A percentile compares a stretch with the other conserved stretches of the same genome.
These are phyloP conservation scores for Stenoptilia bipunctidactyla DNA, from an alignment of 2,888 invertebrate genomes.

Conservation along the genomic window DNA sequence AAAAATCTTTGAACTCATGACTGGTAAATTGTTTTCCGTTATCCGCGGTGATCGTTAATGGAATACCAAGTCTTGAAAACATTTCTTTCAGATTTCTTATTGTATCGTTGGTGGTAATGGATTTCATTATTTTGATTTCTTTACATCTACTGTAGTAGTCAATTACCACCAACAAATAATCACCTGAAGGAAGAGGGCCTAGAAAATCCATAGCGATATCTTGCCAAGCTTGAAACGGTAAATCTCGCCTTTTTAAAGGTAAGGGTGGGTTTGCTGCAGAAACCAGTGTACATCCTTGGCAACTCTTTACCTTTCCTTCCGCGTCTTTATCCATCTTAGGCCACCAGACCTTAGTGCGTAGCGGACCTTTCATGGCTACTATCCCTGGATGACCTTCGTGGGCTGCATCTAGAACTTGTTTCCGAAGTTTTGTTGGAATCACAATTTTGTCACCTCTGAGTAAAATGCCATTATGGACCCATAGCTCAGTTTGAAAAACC, in stretches of 20 bases:
- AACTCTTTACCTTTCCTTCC: constrained; percentile 6
- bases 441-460: constrained; percentile 8
- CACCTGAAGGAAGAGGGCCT: constrained; percentile 2
- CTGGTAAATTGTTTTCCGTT: constrained; percentile 10
- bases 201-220: constrained; percentile 7
- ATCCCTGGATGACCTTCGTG: constrained; percentile 12
- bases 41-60: constrained; percentile 8
- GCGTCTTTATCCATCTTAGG: constrained; percentile 9
- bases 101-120: not conserved
- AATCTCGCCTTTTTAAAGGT: constrained; percentile 4
- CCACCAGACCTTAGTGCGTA: constrained; percentile 13
- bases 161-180: constrained; percentile 6
- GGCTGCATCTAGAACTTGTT: constrained; percentile 12
- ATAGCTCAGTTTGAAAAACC: constrained; percentile 8
- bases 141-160: constrained; percentile 10
- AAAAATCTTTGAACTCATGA: constrained; percentile 6
- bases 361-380: constrained; percentile 8
- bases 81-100: constrained; percentile 2
- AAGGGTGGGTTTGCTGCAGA: constrained; percentile 4
- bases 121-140: constrained; percentile 5
- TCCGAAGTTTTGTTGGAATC: constrained; percentile 5
- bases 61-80: constrained; percentile 5
- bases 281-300: constrained; percentile 12
- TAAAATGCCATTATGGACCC: constrained; percentile 6
- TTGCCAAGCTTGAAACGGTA: constrained; percentile 5